Conservation (phyloP, 2,113 vertebrate species). For the Ophthalmolycus amberensis region DNA sequence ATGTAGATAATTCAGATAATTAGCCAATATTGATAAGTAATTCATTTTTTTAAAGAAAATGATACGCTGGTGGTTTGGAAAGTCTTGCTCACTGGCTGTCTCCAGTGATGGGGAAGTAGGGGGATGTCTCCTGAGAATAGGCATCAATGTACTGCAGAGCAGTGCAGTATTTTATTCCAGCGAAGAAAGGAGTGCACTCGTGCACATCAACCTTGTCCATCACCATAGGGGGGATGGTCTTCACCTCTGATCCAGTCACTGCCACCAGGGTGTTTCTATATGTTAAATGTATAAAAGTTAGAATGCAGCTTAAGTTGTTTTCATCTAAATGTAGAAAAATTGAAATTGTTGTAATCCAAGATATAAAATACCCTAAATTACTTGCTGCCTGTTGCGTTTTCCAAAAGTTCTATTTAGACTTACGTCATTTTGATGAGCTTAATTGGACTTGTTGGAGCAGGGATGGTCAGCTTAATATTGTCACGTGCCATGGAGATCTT, state of each 20-base stretch:
- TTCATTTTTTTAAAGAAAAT: not conserved
- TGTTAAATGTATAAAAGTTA: not conserved
- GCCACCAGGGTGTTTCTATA: constrained; percentile 88
- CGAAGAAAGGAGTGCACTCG: constrained; percentile 85
- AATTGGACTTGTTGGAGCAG: constrained; percentile 82
- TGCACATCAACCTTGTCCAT: constrained; percentile 76
- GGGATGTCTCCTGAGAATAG: constrained; percentile 80
- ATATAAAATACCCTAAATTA: not conserved
- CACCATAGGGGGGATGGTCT: constrained; percentile 79
- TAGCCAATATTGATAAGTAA: not conserved
- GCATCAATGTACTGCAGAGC: constrained; percentile 82
- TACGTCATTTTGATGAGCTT: constrained; percentile 90
- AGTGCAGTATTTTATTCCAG: constrained; percentile 88
- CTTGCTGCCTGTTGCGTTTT: not conserved
- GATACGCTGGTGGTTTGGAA: not conserved
- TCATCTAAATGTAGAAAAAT: not conserved
- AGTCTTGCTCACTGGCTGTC: constrained; percentile 86
- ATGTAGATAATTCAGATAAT: constrained; percentile 1
- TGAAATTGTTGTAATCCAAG: not conserved
- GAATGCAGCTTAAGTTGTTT: not conserved
- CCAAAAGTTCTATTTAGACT: not conserved
- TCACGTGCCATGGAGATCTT: constrained; percentile 78
- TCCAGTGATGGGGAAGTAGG: constrained; percentile 89
- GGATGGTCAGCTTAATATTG: constrained; percentile 87
- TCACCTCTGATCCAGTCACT: constrained; percentile 83